Base-by-base conservation (phyloP, 2,888 invertebrate species). In the Tachina lurida region DNA sequence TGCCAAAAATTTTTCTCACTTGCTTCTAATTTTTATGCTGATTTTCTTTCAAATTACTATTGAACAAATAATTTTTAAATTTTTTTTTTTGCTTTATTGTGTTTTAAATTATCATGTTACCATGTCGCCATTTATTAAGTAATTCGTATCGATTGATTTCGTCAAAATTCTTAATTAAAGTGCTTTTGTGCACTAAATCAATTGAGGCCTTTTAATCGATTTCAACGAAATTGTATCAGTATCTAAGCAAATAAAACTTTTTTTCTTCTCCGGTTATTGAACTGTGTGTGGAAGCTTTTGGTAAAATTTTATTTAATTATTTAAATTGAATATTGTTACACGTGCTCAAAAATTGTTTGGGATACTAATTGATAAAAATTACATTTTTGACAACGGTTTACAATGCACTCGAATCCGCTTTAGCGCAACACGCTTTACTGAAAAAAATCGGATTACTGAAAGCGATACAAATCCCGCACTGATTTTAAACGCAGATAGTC, bases 1-100 rank as follows among this genome's bases (percentile, higher is more conserved):
- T 82, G 81, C 81, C 70, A 82, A 80, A 52, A 71, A 0, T 70
- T 19, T 68, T 63, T 62, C 4, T 45, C 8, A 12, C 10, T 49
- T 17, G 39, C 31, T 58, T 49, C 63, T n/a, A 56, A 54, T 58
- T 49, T 19, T 54, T 31, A 9, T 7, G 13, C 17, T 2, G 15
- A 19, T 45, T 75, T 71, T 58, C 13, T 31, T 31, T 7, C 31
- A 31, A 31, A 31, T 31, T 31, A 31, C 31, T 31, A 31, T 31
- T 31, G 31, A 31, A 31, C 31, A 31, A 71, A 62, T 41, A 22
- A 52, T 22, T 54, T 71, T 45, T 65, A 10, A 10, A 1, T 54
- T 70, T 54, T 56, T 22, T 47, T 22, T 3, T 15, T 67, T 54
- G 31, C n/a, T 31, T 3, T 31, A 31, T 56, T 63, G 56, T 19